These are phyloP conservation scores for Dendrophyllia cribrosa DNA, from an alignment of 64 coral and sea anemone genomes.

Conservation along the genomic window DNA sequence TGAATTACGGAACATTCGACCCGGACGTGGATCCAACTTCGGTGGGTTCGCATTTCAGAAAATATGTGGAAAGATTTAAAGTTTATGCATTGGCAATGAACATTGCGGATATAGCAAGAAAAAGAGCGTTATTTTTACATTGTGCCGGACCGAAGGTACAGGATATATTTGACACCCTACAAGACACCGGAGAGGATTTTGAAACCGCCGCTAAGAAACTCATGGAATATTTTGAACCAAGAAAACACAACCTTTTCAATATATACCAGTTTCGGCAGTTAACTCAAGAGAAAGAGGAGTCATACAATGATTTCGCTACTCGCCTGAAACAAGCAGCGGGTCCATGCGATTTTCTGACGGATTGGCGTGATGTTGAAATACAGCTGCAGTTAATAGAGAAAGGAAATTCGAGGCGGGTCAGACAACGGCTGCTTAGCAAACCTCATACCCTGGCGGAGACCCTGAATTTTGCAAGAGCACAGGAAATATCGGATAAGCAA, in stretches of 20 bases:
- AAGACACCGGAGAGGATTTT: slow-evolving; percentile 7
- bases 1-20: too few relatives aligned
- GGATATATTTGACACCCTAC: slow-evolving; percentile 18
- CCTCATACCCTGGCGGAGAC: slow-evolving; percentile 7
- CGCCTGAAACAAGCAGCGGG: not conserved
- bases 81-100: too few relatives aligned
- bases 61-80: too few relatives aligned
- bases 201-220: slow-evolving; percentile 4
- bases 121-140: slow-evolving; percentile 21
- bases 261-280: slow-evolving; percentile 33
- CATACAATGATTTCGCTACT: not conserved
- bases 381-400: slow-evolving; percentile 12
- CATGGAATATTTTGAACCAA: slow-evolving; percentile 14
- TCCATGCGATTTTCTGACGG: not conserved
- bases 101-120: not conserved
- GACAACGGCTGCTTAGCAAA: too few relatives aligned
- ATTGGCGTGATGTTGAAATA: slow-evolving; percentile 7
- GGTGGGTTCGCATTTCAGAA: too few relatives aligned
- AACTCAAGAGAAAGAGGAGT: not conserved
- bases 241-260: not conserved
- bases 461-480: not conserved
- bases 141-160: slow-evolving; percentile 17
- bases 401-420: not conserved
- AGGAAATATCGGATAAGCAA: slow-evolving; percentile 1
- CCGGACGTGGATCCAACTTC: too few relatives aligned